phyloP scores from a whole-genome alignment of 1,140 invertebrate genomes.

The Drosophila murphyi region DNA sequence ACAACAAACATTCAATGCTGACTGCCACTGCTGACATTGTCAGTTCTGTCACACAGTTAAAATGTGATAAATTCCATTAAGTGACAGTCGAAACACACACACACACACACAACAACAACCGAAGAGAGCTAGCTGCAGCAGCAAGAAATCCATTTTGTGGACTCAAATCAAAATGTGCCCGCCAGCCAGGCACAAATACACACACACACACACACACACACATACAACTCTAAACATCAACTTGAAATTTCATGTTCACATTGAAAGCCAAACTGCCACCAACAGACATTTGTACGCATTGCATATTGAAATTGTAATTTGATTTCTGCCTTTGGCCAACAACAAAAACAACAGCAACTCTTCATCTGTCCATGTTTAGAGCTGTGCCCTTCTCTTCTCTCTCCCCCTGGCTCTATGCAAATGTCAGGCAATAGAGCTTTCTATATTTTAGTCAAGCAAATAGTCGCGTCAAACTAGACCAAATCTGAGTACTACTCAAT shows the following conservation, averaged over 20 bases:
- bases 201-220: slow-evolving; percentile 21
- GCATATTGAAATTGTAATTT: slow-evolving; percentile 83
- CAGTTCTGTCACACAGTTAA: slow-evolving; percentile 77
- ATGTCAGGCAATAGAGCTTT: slow-evolving; percentile 21
- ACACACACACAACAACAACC: not conserved
- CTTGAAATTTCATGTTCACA: slow-evolving; percentile 76
- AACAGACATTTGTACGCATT: slow-evolving; percentile 79
- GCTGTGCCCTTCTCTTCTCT: slow-evolving; percentile 22
- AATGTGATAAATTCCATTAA: slow-evolving; percentile 83
- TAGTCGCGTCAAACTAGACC: not conserved
- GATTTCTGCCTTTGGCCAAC: slow-evolving; percentile 77
- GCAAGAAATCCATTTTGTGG: slow-evolving; percentile 75
- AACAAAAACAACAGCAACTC: slow-evolving; percentile 46
- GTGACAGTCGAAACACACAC: slow-evolving; percentile 61
- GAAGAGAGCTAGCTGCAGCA: slow-evolving; percentile 26
- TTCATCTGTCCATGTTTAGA: slow-evolving; percentile 51
- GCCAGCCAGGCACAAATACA: slow-evolving; percentile 34
- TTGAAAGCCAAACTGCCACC: slow-evolving; percentile 73
- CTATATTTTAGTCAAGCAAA: slow-evolving; percentile 6
- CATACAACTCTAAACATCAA: slow-evolving; percentile 61
- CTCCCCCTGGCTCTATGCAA: slow-evolving; percentile 2
- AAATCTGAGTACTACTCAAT: slow-evolving; percentile 16
- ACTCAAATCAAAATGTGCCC: slow-evolving; percentile 70
- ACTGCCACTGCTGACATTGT: slow-evolving; percentile 54
- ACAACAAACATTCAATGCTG: not conserved